A percentile compares a stretch with the other conserved stretches of the same genome.
These are phyloP conservation scores for Alloscopus bannaensis DNA, from an alignment of 2,888 invertebrate genomes.

Conservation along the genomic window DNA sequence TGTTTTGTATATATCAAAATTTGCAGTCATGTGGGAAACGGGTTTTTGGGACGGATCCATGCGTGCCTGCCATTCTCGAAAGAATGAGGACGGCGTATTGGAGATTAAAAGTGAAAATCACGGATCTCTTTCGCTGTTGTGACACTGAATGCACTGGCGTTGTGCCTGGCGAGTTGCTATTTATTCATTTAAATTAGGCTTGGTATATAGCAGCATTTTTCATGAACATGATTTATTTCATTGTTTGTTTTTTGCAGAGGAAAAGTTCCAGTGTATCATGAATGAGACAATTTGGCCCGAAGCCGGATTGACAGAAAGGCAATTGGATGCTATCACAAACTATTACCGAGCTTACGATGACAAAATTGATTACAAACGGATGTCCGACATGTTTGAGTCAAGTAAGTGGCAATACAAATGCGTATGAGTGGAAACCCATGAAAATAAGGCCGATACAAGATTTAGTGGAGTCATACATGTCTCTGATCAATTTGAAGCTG, in stretches of 20 bases:
- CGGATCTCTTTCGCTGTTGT: constrained; percentile 72
- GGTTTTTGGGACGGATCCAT: constrained; percentile 72
- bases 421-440: too few species aligned
- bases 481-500: too few species aligned
- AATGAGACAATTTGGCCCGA: constrained; percentile 71
- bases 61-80: constrained; percentile 71
- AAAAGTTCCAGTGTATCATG: constrained; percentile 70
- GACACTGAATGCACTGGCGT: constrained; percentile 71
- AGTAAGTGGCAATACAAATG: constrained; percentile 61
- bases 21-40: constrained; percentile 70
- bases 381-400: constrained; percentile 73
- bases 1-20: constrained; percentile 3
- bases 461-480: too few species aligned
- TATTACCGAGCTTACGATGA: constrained; percentile 71
- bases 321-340: constrained; percentile 71
- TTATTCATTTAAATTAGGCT: too few species aligned
- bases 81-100: constrained; percentile 72
- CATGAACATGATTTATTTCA: too few species aligned
- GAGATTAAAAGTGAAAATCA: constrained; percentile 69
- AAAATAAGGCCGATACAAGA: too few species aligned
- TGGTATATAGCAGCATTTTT: too few species aligned
- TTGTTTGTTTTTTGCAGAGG: constrained; percentile 54
- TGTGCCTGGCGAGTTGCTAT: too few species aligned
- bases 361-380: constrained; percentile 72
- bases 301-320: constrained; percentile 70